Conservation (phyloP, 2,888 invertebrate genomes). For the Noctua janthina region DNA sequence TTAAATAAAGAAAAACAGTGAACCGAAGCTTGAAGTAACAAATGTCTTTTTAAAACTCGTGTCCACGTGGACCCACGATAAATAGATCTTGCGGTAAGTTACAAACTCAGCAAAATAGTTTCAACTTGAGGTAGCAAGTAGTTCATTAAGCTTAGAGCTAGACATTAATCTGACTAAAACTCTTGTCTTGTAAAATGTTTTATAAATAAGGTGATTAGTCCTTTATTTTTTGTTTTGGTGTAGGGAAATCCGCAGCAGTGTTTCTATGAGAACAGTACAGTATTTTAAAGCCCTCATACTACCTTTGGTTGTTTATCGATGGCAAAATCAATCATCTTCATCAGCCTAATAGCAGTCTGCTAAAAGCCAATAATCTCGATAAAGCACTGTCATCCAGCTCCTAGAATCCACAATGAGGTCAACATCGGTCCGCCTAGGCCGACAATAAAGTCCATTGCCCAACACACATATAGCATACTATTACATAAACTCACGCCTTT, state of each 20-base stretch:
- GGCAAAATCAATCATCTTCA: background rate
- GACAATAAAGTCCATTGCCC: background rate
- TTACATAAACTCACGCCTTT: background rate
- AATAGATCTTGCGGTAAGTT: background rate
- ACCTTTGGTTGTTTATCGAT: background rate
- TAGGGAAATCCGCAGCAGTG: background rate
- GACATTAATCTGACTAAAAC: background rate
- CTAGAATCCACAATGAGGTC: background rate
- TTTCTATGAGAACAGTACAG: background rate
- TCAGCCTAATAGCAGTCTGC: background rate
- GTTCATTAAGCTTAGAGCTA: background rate
- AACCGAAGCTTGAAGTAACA: background rate
- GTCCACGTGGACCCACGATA: constrained; percentile 1
- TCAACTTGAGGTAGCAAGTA: background rate
- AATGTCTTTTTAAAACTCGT: constrained; percentile 6
- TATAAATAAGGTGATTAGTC: background rate
- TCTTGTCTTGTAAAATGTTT: background rate
- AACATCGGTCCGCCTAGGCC: background rate
- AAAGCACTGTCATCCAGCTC: background rate
- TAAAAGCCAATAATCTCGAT: background rate
- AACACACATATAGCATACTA: background rate
- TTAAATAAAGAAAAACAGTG: background rate
- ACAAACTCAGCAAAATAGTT: constrained; percentile 14
- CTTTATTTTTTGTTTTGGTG: background rate
- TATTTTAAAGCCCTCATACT: background rate